phyloP scores from a whole-genome alignment of 2,888 invertebrate genomes.

The Mesorhabditis belari region DNA sequence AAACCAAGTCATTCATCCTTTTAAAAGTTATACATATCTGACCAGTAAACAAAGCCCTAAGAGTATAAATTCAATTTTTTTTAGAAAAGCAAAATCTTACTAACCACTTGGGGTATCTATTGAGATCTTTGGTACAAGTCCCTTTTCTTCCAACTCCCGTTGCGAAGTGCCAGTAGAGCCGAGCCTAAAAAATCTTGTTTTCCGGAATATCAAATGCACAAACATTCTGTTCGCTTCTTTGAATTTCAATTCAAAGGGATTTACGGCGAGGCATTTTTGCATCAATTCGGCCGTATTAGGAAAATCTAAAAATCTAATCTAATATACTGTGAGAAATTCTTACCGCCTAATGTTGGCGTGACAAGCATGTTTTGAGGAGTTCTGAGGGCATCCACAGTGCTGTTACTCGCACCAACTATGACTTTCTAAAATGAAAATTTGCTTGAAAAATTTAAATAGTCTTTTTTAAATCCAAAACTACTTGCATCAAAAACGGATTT shows the following conservation, averaged over 20 bases:
- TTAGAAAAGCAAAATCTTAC: no score
- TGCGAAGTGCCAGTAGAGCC: conserved; percentile 2
- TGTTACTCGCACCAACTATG: no score
- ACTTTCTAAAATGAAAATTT: no score
- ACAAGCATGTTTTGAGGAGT: background rate
- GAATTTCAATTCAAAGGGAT: conserved; percentile 50
- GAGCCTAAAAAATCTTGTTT: background rate
- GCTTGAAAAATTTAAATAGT: no score
- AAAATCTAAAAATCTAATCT: conserved; percentile 27
- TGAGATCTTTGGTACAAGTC: conserved; percentile 15
- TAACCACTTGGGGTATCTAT: background rate
- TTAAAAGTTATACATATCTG: no score
- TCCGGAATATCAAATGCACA: background rate
- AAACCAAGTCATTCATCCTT: no score
- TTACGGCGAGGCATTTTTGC: conserved; percentile 47
- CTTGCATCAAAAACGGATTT: no score
- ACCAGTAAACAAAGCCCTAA: no score
- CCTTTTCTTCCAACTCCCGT: conserved; percentile 31
- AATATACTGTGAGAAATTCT: no score
- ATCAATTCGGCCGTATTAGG: conserved; percentile 51
- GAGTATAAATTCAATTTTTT: no score
- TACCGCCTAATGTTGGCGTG: background rate
- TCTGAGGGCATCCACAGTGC: background rate
- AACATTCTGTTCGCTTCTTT: conserved; percentile 43
- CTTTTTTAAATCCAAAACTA: no score